phyloP scores from a whole-genome alignment of 1,140 invertebrate species.

The Apocrypta bakeri region DNA sequence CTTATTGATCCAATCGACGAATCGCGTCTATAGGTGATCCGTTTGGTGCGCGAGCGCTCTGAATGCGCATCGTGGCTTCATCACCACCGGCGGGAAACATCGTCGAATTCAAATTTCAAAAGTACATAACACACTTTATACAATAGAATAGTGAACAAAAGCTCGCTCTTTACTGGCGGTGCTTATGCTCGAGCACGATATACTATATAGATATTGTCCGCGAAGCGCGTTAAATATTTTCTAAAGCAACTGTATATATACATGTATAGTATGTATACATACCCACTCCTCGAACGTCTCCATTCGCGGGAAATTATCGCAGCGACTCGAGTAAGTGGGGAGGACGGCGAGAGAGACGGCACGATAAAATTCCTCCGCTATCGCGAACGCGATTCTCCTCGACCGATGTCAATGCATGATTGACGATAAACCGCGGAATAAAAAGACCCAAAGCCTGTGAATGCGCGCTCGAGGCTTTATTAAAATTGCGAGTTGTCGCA shows the following conservation, averaged over 20 bases:
- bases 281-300: too few relatives aligned
- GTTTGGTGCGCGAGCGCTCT: too few relatives aligned
- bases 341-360: not conserved
- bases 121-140: too few relatives aligned
- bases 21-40: too few relatives aligned
- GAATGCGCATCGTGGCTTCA: too few relatives aligned
- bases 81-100: too few relatives aligned
- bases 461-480: not conserved
- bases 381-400: constrained; percentile 13
- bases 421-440: not conserved
- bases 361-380: constrained; percentile 24
- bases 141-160: too few relatives aligned
- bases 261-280: not conserved
- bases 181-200: not conserved
- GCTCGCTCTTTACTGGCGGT: not conserved
- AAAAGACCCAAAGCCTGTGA: not conserved
- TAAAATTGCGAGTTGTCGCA: not conserved
- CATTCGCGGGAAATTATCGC: not conserved
- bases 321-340: not conserved
- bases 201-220: too few relatives aligned
- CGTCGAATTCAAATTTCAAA: too few relatives aligned
- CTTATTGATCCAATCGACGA: too few relatives aligned
- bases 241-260: too few relatives aligned
- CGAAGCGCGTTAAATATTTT: too few relatives aligned
- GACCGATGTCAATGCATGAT: not conserved